These are phyloP conservation scores for Pasiphila rectangulata DNA, from an alignment of 2,888 invertebrate genomes.

Conservation along the genomic window DNA sequence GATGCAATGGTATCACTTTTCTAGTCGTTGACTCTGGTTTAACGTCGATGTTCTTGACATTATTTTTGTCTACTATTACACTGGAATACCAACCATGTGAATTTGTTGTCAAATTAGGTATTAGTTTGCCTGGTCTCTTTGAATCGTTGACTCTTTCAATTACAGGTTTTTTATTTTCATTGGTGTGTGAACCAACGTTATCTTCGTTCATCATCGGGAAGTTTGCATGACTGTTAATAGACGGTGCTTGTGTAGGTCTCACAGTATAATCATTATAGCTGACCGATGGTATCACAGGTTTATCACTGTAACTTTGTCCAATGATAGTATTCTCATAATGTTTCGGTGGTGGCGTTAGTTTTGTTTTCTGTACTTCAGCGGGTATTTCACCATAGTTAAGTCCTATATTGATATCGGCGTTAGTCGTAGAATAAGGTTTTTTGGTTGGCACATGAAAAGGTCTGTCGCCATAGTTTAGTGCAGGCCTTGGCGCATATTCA, in stretches of 20 bases:
- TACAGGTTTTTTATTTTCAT: conserved; percentile 45
- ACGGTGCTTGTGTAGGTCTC: conserved; percentile 41
- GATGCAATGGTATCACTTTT: conserved; percentile 65
- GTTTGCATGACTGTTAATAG: conserved; percentile 72
- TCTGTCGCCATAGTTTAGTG: conserved; percentile 2
- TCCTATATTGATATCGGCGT: conserved; percentile 2
- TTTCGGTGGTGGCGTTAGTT: not conserved
- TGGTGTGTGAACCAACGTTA: conserved; percentile 29
- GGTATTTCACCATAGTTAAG: conserved; percentile 15
- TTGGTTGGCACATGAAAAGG: conserved; percentile 5
- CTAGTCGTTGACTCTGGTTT: conserved; percentile 66
- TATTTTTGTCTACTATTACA: conserved; percentile 54
- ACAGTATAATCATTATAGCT: conserved; percentile 18
- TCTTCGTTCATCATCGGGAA: conserved; percentile 70
- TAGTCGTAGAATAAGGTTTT: not conserved
- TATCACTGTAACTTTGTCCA: conserved; percentile 33
- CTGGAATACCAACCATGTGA: conserved; percentile 77
- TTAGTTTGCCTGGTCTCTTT: conserved; percentile 60
- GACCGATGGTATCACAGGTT: conserved; percentile 15
- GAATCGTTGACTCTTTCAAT: conserved; percentile 49
- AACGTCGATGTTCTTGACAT: conserved; percentile 53
- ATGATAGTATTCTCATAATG: conserved; percentile 21
- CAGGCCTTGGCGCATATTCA: conserved; percentile 13
- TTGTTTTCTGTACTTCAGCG: conserved; percentile 10
- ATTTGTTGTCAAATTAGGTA: conserved; percentile 65